Conservation (phyloP, 30 jellyfish, hydroid and myxozoan species). For the Rhopilema esculentum region DNA sequence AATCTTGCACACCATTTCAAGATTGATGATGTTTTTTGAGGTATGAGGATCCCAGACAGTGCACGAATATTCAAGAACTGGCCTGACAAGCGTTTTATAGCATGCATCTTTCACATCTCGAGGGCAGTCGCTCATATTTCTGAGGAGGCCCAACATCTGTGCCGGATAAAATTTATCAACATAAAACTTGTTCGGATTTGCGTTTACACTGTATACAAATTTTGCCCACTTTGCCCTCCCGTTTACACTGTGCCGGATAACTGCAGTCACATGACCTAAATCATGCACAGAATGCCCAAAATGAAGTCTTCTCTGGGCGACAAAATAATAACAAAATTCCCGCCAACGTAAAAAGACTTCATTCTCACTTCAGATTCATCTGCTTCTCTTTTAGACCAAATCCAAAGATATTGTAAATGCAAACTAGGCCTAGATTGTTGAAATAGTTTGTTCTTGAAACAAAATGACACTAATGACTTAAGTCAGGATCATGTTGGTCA, state of each 20-base stretch:
- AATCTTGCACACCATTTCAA: slow-evolving; percentile 57
- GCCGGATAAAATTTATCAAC: slow-evolving; percentile 57
- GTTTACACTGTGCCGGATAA: too few relatives aligned
- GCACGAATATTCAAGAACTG: slow-evolving; percentile 35
- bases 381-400: too few relatives aligned
- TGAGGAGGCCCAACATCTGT: slow-evolving; percentile 21
- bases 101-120: slow-evolving; percentile 27
- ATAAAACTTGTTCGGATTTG: background rate
- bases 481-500: background rate
- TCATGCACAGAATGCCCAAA: too few relatives aligned
- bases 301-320: too few relatives aligned
- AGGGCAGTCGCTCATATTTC: slow-evolving; percentile 49
- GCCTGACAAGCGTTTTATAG: slow-evolving; percentile 59
- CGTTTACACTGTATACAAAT: too few relatives aligned
- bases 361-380: too few relatives aligned
- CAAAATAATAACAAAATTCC: too few relatives aligned
- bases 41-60: slow-evolving; percentile 63
- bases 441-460: too few relatives aligned
- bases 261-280: too few relatives aligned
- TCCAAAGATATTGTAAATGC: too few relatives aligned
- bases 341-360: too few relatives aligned
- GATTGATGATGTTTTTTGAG: slow-evolving; percentile 16
- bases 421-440: too few relatives aligned
- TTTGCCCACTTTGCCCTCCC: background rate
- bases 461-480: background rate